Base-by-base conservation (phyloP, 2,797 vertebrate species). In the Takifugu ocellatus region DNA sequence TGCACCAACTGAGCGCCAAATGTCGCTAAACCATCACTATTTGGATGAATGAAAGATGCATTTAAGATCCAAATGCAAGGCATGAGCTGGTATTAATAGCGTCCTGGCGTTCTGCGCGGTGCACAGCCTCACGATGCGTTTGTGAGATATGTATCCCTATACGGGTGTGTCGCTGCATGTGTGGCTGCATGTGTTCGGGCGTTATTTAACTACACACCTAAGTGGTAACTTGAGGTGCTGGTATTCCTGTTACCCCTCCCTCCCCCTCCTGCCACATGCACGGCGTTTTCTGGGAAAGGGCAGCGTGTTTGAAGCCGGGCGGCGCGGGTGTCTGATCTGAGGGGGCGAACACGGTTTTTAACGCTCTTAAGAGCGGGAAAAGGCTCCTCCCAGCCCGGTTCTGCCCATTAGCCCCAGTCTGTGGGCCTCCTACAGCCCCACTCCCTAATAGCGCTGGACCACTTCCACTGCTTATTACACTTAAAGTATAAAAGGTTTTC, bases 261-360 rank as follows among this genome's bases (percentile, higher is more conserved):
- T 48, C 51, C 70, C 75, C 47, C 68, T 70, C 60, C 70, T 65
- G 68, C 69, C 79, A 80, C 79, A 90, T 85, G 85, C 84, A 84
- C 83, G 80, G 80, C 14, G 36, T 90, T 88, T 91, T 89, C 89
- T 81, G 67, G 83, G 87, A 87, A 84, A 89, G 83, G 90, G 89
- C 91, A 87, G 74, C 56, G 49, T 54, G 88, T 94, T 93, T 94
- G 91, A 95, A 92, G 86, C 89, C 8, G 45, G 53, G 77, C 70
- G 82, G 87, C 79, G 63, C 25, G 66, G 74, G 64, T 83, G 77
- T 90, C 87, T 87, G 86, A 91, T 90, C 87, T 84, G 66, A 69
- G 83, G 64, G 84, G 78, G 77, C 88, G 90, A 80, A 83, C 56
- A 62, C 68, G 78, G 77, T 83, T 77, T 86, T 77, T 86, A 66